phyloP scores from a whole-genome alignment of 1,140 invertebrate species.

The Anoplophora glabripennis region DNA sequence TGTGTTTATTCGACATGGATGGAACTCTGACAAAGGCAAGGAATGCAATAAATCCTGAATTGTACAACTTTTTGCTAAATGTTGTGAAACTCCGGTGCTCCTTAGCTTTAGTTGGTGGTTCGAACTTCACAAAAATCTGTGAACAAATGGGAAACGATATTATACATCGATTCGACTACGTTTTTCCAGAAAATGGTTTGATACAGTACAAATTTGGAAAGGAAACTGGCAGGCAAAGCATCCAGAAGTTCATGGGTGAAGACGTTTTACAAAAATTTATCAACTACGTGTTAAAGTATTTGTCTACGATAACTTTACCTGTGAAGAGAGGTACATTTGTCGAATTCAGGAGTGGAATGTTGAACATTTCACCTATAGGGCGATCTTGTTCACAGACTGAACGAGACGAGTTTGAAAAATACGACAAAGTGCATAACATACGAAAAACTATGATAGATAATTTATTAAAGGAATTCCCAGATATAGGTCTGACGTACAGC shows the following conservation, averaged over 20 bases:
- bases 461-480: constrained; percentile 78
- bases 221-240: constrained; percentile 71
- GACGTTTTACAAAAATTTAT: constrained; percentile 88
- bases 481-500: constrained; percentile 73
- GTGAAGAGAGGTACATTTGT: constrained; percentile 95
- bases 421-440: constrained; percentile 81
- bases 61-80: constrained; percentile 77
- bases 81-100: constrained; percentile 67
- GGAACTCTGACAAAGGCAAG: constrained; percentile 89
- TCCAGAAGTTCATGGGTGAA: constrained; percentile 84
- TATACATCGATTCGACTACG: constrained; percentile 80
- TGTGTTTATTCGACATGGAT: constrained; percentile 94
- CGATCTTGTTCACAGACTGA: constrained; percentile 85
- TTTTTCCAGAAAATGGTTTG: constrained; percentile 97
- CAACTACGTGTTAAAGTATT: constrained; percentile 86
- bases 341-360: constrained; percentile 91
- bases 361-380: constrained; percentile 95
- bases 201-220: constrained; percentile 78
- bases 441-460: constrained; percentile 81
- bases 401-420: constrained; percentile 81
- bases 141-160: constrained; percentile 85
- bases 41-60: constrained; percentile 69
- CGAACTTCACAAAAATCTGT: constrained; percentile 89
- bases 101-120: constrained; percentile 92
- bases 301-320: constrained; percentile 84